Evolutionary conservation across 2,888 invertebrate genomes (phyloP), one percentile per base, ranked within the genome.

Genomic region (Parnassius glacialis): DNA sequence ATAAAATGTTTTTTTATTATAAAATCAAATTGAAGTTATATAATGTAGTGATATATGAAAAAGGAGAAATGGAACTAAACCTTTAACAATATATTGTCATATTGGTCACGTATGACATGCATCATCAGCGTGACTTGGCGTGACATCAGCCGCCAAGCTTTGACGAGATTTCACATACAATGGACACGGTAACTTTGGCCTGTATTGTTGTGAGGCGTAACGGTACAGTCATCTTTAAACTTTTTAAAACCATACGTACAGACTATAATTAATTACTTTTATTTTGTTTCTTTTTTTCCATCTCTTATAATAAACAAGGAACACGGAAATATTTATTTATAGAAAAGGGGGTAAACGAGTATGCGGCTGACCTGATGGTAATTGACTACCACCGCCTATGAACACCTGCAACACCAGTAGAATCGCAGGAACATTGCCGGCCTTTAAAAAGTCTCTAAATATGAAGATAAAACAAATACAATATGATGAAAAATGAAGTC

Each of bases 151-250:
- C 42, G 44, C 13, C 53, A 25, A 16, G 61, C 61, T 61, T 52
- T 56, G 56, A 56, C 56, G 47, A n/a, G 45, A 55, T 56, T 47
- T 44, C 52, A 53, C 52, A 43, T 59, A 57, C 61, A 52, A 61
- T 52, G 52, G 9, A 44, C 44, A 62, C 58, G 62, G 62, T 51
- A 54, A 62, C 43, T 44, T 48, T 7, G 43, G 12, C 9, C 57
- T 20, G 34, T 48, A 57, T 52, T 57, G 56, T 62, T 41, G 57
- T 57, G 42, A 52, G 16, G 25, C 44, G 57, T 61, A 61, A 57
- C 61, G 61, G 61, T 61, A 57, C 52, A 59, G 47, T 61, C 56
- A 56, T 56, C 41, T 2, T 25, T 3, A 34, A 34, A 7, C 34
- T 34, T 25, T 59, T 41, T 45, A 41, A 41, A 13, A 52, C 13